Evolutionary conservation across 2,888 invertebrate genomes (phyloP).

Genomic region (Hypomecis atomaria): DNA sequence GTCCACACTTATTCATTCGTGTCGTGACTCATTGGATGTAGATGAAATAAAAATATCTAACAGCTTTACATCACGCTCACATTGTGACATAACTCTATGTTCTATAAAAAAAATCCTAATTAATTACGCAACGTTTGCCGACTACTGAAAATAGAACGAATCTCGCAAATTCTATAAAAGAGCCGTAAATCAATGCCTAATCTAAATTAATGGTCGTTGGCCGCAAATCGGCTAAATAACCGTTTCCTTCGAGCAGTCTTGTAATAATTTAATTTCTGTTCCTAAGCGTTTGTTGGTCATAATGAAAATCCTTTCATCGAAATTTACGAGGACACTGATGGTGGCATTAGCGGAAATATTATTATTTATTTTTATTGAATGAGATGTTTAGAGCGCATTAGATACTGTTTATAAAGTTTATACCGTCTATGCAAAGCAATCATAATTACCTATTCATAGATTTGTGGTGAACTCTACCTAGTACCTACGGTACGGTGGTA

Average conservation of each 20-base stretch:
- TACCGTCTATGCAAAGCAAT: too few species aligned
- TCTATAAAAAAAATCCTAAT: constrained; percentile 17
- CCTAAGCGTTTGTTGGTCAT: constrained; percentile 29
- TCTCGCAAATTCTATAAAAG: constrained; percentile 34
- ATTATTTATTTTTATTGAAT: constrained; percentile 20
- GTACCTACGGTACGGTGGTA: too few species aligned
- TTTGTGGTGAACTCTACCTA: too few species aligned
- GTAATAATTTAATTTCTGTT: constrained; percentile 27
- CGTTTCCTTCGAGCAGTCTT: constrained; percentile 19
- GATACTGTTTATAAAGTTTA: too few species aligned
- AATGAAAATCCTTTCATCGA: constrained; percentile 37
- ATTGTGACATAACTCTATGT: background rate
- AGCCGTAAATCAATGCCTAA: constrained; percentile 37
- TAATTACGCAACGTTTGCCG: constrained; percentile 18
- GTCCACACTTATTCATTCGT: too few species aligned
- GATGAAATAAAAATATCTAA: too few species aligned
- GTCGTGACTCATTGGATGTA: too few species aligned
- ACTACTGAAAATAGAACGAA: constrained; percentile 19
- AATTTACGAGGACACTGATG: constrained; percentile 51
- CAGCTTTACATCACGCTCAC: too few species aligned
- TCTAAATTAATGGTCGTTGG: constrained; percentile 34
- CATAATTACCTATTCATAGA: too few species aligned
- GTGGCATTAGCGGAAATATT: constrained; percentile 41
- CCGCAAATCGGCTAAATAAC: constrained; percentile 22
- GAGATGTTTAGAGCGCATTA: constrained; percentile 3